phyloP scores from a whole-genome alignment of 2,797 vertebrate species.

The Cuculus canorus region DNA sequence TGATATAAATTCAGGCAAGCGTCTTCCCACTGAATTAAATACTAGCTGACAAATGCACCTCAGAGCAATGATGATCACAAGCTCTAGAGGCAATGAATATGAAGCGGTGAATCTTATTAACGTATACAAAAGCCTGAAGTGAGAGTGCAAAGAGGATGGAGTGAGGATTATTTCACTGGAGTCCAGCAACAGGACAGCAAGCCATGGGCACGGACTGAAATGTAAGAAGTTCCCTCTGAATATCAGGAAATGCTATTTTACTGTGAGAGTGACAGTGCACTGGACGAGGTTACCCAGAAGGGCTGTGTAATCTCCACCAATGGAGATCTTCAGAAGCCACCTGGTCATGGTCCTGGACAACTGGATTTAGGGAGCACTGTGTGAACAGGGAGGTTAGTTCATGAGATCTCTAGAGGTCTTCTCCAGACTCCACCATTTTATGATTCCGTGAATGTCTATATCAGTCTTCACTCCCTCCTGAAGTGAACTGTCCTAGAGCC shows the following conservation, averaged over 20 bases:
- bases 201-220: neutral
- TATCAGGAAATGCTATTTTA: neutral
- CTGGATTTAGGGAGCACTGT: rapidly evolving
- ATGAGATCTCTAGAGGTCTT: neutral
- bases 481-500: neutral
- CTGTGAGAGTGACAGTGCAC: neutral
- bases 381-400: rapidly evolving
- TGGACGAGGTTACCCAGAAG: neutral
- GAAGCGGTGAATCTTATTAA: neutral
- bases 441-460: neutral
- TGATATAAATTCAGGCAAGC: neutral
- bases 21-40: neutral
- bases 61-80: neutral
- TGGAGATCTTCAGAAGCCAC: neutral
- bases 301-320: neutral
- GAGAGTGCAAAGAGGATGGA: neutral
- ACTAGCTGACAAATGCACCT: neutral
- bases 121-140: neutral
- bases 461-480: neutral
- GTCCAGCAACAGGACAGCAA: neutral
- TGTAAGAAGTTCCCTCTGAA: neutral
- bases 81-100: neutral
- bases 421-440: neutral
- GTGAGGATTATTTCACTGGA: neutral
- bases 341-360: neutral